Evolutionary conservation across 2,888 invertebrate genomes (phyloP).

Genomic region (Thereva nobilitata): DNA sequence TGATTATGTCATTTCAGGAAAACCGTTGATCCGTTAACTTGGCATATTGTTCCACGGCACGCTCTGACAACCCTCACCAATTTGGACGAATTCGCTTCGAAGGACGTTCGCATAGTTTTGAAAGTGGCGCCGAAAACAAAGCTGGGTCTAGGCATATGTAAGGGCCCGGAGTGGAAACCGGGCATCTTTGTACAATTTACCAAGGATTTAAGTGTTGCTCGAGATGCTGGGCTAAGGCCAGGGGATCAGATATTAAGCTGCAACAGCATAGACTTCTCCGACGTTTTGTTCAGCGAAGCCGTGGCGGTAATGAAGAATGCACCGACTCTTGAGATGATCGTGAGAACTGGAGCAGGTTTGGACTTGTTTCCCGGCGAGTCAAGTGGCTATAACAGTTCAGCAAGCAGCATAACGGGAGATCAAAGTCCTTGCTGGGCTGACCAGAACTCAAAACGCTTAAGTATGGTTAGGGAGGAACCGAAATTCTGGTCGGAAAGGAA

Average conservation of each 20-base stretch:
- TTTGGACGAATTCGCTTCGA: slow-evolving; percentile 57
- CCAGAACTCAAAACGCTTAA: slow-evolving; percentile 65
- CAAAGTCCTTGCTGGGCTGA: slow-evolving; percentile 71
- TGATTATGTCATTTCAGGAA: slow-evolving; percentile 61
- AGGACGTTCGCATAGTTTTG: slow-evolving; percentile 75
- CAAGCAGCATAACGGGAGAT: slow-evolving; percentile 79
- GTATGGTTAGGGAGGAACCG: slow-evolving; percentile 74
- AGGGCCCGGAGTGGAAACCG: slow-evolving; percentile 83
- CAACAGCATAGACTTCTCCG: slow-evolving; percentile 78
- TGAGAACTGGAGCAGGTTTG: slow-evolving; percentile 77
- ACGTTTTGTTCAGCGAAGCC: slow-evolving; percentile 82
- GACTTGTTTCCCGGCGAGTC: slow-evolving; percentile 82
- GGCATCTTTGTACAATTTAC: slow-evolving; percentile 90
- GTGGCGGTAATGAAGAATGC: slow-evolving; percentile 79
- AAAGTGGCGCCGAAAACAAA: slow-evolving; percentile 81
- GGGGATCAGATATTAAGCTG: slow-evolving; percentile 91
- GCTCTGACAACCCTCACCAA: slow-evolving; percentile 38
- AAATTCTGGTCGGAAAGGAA: slow-evolving; percentile 17
- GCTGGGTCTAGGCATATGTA: slow-evolving; percentile 84
- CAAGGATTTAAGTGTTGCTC: slow-evolving; percentile 84
- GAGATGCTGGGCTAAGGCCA: slow-evolving; percentile 83
- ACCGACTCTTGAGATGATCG: slow-evolving; percentile 73
- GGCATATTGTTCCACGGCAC: slow-evolving; percentile 71
- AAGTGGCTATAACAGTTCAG: slow-evolving; percentile 82
- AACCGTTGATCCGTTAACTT: slow-evolving; percentile 75